Conservation (phyloP, 1,140 invertebrate species). For the Aphaenogaster floridana region DNA sequence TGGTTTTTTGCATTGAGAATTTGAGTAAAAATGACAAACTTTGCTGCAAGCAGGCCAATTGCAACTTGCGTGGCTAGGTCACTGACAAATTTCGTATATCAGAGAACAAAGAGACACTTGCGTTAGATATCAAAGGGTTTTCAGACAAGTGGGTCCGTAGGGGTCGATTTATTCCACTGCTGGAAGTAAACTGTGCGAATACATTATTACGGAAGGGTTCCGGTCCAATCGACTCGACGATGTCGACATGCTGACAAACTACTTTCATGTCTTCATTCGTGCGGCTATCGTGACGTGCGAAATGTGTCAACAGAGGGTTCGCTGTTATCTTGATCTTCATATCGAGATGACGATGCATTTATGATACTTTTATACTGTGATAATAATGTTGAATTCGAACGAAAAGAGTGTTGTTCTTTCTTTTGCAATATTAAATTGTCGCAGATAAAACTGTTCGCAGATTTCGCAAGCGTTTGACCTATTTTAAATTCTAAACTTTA, state of each 20-base stretch:
- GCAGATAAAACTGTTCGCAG: background rate
- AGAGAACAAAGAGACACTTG: constrained; percentile 72
- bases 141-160: constrained; percentile 72
- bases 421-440: background rate
- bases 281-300: constrained; percentile 10
- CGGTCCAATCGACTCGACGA: constrained; percentile 37
- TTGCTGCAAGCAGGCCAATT: background rate
- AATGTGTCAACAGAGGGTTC: constrained; percentile 2
- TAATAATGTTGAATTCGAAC: background rate
- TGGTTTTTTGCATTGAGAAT: background rate
- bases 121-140: constrained; percentile 66
- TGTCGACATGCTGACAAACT: constrained; percentile 42
- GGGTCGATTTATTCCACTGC: constrained; percentile 74
- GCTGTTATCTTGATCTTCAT: background rate
- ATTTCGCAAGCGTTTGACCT: constrained; percentile 3
- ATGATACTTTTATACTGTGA: background rate
- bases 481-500: background rate
- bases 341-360: background rate
- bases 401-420: background rate
- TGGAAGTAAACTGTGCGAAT: constrained; percentile 70
- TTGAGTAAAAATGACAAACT: background rate
- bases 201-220: constrained; percentile 73
- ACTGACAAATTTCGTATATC: constrained; percentile 78
- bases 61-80: constrained; percentile 51
- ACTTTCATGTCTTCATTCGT: constrained; percentile 35